Conservation (phyloP, 2,888 invertebrate genomes). For the Eristalis intricaria region DNA sequence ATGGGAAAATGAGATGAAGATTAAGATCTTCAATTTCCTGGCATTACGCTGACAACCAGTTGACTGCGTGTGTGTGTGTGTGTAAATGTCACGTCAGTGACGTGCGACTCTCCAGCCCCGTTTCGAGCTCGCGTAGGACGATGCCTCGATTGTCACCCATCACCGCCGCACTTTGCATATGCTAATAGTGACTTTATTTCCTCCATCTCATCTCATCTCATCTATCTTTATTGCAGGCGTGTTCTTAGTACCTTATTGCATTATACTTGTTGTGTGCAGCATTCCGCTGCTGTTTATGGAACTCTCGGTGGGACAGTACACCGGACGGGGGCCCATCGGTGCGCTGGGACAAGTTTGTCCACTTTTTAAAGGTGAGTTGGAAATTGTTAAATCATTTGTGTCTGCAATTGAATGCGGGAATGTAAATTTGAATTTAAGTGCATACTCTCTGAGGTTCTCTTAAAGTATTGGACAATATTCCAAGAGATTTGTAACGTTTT, state of each 20-base stretch:
- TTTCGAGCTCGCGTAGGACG: constrained; percentile 50
- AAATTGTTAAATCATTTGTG: no score
- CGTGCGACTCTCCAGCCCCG: constrained; percentile 42
- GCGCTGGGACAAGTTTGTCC: constrained; percentile 96
- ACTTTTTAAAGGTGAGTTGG: constrained; percentile 90
- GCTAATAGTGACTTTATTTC: constrained; percentile 49
- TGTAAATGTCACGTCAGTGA: constrained; percentile 48
- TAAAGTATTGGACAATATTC: no score
- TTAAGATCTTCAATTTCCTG: constrained; percentile 72
- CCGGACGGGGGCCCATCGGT: constrained; percentile 94
- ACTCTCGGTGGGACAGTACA: constrained; percentile 94
- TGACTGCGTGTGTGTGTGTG: no score
- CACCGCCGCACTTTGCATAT: constrained; percentile 44
- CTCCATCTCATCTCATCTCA: neutral
- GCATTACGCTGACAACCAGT: constrained; percentile 39
- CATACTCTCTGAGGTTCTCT: no score
- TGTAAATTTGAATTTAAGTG: no score
- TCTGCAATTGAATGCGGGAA: no score
- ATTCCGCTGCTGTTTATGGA: constrained; percentile 97
- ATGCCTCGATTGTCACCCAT: constrained; percentile 54
- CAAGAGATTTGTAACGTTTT: no score
- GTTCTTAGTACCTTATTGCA: constrained; percentile 96
- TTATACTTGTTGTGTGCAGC: constrained; percentile 94
- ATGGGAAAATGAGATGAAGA: constrained; percentile 69
- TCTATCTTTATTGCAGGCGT: constrained; percentile 86